Percentiles rank a stretch among this genome's conserved stretches.
phyloP scores from a whole-genome alignment of 2,888 invertebrate species.

The Thalpophila matura region DNA sequence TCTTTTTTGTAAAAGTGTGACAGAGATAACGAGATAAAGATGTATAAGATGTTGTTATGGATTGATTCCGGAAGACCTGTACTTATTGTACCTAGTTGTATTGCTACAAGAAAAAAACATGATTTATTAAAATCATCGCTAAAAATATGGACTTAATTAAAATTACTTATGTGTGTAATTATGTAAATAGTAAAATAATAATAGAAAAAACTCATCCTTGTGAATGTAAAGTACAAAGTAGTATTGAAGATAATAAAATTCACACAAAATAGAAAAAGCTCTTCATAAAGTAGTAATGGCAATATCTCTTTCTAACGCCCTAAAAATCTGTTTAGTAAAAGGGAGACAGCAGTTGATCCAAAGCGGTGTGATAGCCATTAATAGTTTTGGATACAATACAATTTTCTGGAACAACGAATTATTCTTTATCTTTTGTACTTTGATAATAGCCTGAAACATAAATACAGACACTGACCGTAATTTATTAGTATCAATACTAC shows the following conservation, averaged over 20 bases:
- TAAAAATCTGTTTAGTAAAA: slow-evolving; percentile 8
- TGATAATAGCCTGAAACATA: too few species aligned
- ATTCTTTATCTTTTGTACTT: not conserved
- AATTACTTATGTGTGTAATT: too few species aligned
- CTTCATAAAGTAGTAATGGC: not conserved
- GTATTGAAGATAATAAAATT: too few species aligned
- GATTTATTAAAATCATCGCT: too few species aligned
- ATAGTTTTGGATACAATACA: not conserved
- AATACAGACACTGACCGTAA: too few species aligned
- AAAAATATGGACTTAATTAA: too few species aligned
- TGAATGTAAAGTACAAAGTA: too few species aligned
- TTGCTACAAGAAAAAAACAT: slow-evolving; percentile 5
- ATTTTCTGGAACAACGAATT: not conserved
- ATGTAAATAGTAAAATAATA: too few species aligned
- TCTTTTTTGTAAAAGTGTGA: not conserved
- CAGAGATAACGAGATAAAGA: slow-evolving; percentile 7
- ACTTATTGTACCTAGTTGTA: not conserved
- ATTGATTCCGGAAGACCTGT: not conserved
- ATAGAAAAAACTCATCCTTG: too few species aligned
- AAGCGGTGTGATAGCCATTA: not conserved
- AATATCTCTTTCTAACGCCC: slow-evolving; percentile 39
- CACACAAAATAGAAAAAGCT: not conserved
- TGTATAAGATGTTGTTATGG: slow-evolving; percentile 5
- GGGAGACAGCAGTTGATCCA: slow-evolving; percentile 40
- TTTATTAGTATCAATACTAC: too few species aligned